Conservation (phyloP, 1,140 invertebrate genomes). For the Drosophila dunni region DNA sequence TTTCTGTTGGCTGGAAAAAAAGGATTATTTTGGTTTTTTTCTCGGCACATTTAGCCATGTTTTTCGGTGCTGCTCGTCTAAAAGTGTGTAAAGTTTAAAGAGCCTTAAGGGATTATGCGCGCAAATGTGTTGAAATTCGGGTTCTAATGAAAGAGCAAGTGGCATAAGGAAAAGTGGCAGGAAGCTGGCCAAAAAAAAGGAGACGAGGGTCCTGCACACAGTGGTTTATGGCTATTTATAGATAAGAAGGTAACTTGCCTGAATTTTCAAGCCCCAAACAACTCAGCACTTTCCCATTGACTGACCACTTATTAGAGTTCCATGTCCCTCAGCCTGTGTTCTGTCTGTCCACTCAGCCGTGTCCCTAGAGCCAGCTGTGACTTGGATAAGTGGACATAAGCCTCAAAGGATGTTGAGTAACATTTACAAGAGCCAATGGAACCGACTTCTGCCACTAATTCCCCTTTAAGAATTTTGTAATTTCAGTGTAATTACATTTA, state of each 20-base stretch:
- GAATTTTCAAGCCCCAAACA: conserved; percentile 32
- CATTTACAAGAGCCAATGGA: conserved; percentile 8
- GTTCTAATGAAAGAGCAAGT: conserved; percentile 45
- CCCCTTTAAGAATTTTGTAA: conserved; percentile 71
- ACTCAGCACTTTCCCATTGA: conserved; percentile 54
- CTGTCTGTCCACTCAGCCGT: conserved; percentile 36
- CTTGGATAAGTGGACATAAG: conserved; percentile 74
- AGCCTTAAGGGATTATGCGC: conserved; percentile 83
- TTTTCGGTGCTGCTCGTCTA: conserved; percentile 51
- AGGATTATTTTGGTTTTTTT: conserved; percentile 71
- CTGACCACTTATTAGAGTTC: conserved; percentile 71
- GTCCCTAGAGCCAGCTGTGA: conserved; percentile 58
- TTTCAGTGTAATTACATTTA: conserved; percentile 78
- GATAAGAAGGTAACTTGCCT: conserved; percentile 66
- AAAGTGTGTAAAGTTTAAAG: conserved; percentile 84
- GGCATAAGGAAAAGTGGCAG: conserved; percentile 26
- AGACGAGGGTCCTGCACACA: conserved; percentile 58
- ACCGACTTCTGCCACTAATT: conserved; percentile 51
- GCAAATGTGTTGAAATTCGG: conserved; percentile 82
- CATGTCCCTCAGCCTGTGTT: conserved; percentile 35
- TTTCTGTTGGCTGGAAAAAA: conserved; percentile 47
- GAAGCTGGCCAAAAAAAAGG: conserved; percentile 48
- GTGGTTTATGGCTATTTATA: conserved; percentile 79
- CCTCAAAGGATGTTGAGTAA: conserved; percentile 43
- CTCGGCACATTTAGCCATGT: conserved; percentile 46